These are phyloP conservation scores for Agapostemon virescens DNA, from an alignment of 2,888 invertebrate genomes.

Conservation along the genomic window DNA sequence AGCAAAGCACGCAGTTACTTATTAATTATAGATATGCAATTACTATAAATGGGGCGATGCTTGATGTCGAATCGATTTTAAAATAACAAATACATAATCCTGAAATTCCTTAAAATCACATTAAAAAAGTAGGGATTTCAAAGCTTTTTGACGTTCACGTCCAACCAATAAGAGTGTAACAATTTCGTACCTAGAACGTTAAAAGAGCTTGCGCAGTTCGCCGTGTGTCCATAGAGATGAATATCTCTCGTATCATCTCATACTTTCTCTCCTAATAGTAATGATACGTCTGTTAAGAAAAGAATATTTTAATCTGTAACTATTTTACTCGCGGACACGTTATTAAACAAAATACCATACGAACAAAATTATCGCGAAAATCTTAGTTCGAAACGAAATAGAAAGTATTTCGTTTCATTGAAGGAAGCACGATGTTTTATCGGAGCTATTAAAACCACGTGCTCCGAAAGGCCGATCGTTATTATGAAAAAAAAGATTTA, in stretches of 20 bases:
- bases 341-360: conserved; percentile 2
- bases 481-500: conserved; percentile 28
- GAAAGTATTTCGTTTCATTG: conserved; percentile 19
- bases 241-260: conserved; percentile 22
- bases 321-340: conserved; percentile 6
- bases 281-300: conserved; percentile 27
- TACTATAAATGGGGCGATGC: not conserved
- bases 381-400: not conserved
- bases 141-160: not conserved
- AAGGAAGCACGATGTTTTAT: conserved; percentile 40
- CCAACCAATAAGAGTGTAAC: conserved; percentile 31
- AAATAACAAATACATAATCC: not conserved
- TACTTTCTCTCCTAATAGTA: conserved; percentile 35
- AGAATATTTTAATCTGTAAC: conserved; percentile 25
- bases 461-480: conserved; percentile 43
- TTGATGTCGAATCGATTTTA: not conserved
- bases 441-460: conserved; percentile 59
- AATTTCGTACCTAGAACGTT: conserved; percentile 25
- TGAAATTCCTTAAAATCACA: not conserved
- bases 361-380: not conserved
- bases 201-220: conserved; percentile 16
- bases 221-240: conserved; percentile 1
- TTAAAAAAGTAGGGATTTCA: conserved; percentile 25
- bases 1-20: not conserved
- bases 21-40: not conserved